Evolutionary conservation across 2,797 vertebrate genomes (phyloP).

Genomic region (Natrix natrix): DNA sequence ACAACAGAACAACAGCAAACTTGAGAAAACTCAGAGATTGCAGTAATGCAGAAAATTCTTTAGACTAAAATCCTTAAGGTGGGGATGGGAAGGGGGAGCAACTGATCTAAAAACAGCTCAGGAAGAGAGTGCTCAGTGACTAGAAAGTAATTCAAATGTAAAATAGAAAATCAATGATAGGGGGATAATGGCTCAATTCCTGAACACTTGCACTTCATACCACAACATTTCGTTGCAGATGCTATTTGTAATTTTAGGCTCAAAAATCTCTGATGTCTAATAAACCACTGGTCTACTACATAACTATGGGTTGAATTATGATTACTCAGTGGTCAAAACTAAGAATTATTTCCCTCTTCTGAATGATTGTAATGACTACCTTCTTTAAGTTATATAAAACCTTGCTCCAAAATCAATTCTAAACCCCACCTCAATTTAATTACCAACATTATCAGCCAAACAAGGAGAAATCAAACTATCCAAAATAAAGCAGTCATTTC

Average conservation of each 20-base stretch:
- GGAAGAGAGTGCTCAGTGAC: background rate
- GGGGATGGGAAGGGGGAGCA: background rate
- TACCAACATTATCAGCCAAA: conserved; percentile 48
- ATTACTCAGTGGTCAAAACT: background rate
- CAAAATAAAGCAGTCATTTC: conserved; percentile 60
- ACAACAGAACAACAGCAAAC: background rate
- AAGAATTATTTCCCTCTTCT: background rate
- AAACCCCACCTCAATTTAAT: conserved; percentile 4
- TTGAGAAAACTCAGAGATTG: background rate
- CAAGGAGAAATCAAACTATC: conserved; percentile 63
- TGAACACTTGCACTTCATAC: background rate
- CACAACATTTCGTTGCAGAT: background rate
- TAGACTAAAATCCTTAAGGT: background rate
- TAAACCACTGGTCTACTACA: background rate
- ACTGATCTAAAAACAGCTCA: background rate
- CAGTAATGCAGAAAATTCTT: background rate
- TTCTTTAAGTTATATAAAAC: background rate
- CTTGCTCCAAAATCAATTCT: background rate
- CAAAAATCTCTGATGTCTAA: background rate
- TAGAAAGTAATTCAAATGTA: background rate
- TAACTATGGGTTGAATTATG: background rate
- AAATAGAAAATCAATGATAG: background rate
- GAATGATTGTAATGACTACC: background rate
- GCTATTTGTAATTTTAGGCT: background rate
- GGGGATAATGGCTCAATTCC: background rate